Percentiles rank a stretch among this genome's conserved stretches.
These are phyloP conservation scores for Galerucella nymphaeae DNA, from an alignment of 2,888 invertebrate species.

Conservation along the genomic window DNA sequence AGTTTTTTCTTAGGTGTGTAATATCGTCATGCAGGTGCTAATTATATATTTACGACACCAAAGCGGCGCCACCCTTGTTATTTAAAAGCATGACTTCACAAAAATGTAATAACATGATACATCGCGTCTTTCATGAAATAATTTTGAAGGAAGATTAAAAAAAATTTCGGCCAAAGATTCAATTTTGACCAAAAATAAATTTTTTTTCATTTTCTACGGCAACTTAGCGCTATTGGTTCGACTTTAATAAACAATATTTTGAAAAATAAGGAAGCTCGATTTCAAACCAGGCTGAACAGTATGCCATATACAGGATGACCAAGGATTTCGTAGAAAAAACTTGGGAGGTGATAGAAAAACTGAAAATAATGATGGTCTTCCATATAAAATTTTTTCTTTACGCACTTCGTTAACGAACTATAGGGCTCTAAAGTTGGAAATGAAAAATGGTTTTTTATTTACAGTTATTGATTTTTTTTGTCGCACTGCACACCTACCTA, in stretches of 20 bases:
- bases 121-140: background rate
- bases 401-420: too few relatives aligned
- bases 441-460: too few relatives aligned
- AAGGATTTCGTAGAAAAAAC: too few relatives aligned
- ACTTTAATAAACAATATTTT: conserved; percentile 38
- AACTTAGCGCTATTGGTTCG: conserved; percentile 10
- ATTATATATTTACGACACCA: background rate
- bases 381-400: too few relatives aligned
- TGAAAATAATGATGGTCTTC: too few relatives aligned
- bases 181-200: background rate
- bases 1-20: background rate
- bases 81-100: conserved; percentile 5
- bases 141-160: background rate
- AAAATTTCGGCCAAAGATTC: background rate
- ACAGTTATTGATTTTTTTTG: too few relatives aligned
- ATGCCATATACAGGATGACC: too few relatives aligned
- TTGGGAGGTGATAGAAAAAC: too few relatives aligned
- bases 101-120: background rate
- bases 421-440: too few relatives aligned
- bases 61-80: background rate
- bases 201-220: conserved; percentile 13
- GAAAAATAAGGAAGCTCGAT: too few relatives aligned
- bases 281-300: too few relatives aligned
- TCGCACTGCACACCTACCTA: too few relatives aligned
- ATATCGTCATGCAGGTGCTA: background rate